These are phyloP conservation scores for Pampusana beccarii DNA, from an alignment of 2,113 vertebrate genomes.

Conservation along the genomic window DNA sequence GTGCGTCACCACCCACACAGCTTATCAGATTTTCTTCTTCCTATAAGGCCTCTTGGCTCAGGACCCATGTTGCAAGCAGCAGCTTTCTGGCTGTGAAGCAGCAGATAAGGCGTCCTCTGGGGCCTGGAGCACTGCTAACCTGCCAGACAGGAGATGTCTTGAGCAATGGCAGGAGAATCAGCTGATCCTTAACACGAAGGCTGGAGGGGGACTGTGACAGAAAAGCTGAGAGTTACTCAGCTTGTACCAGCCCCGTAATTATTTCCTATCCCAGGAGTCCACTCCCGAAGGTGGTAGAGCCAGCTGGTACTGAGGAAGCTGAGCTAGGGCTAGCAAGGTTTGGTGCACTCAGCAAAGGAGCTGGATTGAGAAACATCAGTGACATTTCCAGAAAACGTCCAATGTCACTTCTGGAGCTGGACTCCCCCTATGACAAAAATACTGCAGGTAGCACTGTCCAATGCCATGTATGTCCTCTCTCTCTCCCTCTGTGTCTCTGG, in stretches of 20 bases:
- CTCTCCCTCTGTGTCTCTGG: neutral
- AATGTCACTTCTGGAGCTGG: neutral
- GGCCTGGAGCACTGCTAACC: neutral
- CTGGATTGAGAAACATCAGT: neutral
- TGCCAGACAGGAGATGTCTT: neutral
- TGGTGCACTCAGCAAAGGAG: neutral
- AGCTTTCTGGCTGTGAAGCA: neutral
- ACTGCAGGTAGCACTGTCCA: neutral
- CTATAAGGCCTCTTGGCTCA: neutral
- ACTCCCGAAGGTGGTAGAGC: neutral
- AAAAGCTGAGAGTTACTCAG: conserved; percentile 10
- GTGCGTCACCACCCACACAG: neutral
- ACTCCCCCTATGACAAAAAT: neutral
- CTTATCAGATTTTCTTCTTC: conserved; percentile 23
- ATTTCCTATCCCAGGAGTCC: neutral
- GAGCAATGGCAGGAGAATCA: conserved; percentile 25
- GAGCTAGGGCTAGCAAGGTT: neutral
- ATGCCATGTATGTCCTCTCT: neutral
- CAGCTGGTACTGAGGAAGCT: neutral
- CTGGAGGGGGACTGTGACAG: neutral
- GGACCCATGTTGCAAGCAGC: neutral
- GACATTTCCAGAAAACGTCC: neutral
- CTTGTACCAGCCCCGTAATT: conserved; percentile 21
- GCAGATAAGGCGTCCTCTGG: neutral
- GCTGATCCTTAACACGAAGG: neutral